phyloP scores from a whole-genome alignment of 2,888 invertebrate genomes.

The Trachelus tabidus region DNA sequence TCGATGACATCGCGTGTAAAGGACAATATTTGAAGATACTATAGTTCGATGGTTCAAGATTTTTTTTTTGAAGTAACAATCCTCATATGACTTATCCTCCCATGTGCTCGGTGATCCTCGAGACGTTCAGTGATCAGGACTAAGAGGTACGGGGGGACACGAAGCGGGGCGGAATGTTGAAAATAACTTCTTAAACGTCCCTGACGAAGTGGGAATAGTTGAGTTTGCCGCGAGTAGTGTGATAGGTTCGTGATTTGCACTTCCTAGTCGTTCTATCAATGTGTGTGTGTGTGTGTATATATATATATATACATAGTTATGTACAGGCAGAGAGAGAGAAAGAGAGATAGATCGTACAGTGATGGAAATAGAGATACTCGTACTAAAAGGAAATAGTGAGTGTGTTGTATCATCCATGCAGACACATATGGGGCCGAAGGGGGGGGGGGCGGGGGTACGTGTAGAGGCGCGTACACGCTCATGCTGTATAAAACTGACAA shows the following conservation, averaged over 20 bases:
- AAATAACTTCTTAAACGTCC: constrained; percentile 62
- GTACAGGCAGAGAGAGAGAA: background rate
- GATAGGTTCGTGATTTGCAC: constrained; percentile 55
- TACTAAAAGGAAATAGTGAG: constrained; percentile 9
- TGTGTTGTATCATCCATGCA: background rate
- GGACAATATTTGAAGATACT: background rate
- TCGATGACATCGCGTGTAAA: background rate
- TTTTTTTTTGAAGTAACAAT: too few relatives aligned
- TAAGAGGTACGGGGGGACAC: constrained; percentile 1
- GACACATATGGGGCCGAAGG: background rate
- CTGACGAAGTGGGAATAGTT: constrained; percentile 59
- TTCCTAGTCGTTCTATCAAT: constrained; percentile 49
- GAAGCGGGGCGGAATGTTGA: constrained; percentile 46
- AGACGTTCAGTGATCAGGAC: background rate
- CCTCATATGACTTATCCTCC: too few relatives aligned
- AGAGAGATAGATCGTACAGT: constrained; percentile 12
- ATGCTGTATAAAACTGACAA: constrained; percentile 46
- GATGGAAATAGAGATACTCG: constrained; percentile 13
- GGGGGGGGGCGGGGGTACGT: background rate
- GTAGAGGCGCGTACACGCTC: background rate
- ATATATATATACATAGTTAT: background rate
- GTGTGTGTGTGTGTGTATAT: background rate
- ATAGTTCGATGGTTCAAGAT: background rate
- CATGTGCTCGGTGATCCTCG: too few relatives aligned
- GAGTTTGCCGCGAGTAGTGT: constrained; percentile 55